phyloP scores from a whole-genome alignment of 1,140 invertebrate species.

The Aphaenogaster floridana region DNA sequence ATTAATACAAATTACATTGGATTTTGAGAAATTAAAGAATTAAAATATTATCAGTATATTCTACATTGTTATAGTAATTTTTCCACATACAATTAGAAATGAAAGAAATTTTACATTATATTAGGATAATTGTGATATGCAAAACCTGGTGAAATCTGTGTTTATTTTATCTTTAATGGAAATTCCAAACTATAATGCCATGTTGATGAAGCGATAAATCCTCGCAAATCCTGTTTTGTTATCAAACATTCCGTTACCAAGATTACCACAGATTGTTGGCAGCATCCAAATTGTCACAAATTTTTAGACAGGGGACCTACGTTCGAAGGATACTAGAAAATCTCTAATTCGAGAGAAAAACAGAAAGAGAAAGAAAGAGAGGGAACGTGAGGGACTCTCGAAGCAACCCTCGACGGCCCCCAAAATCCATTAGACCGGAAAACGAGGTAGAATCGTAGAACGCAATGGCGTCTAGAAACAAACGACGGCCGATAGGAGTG shows the following conservation, averaged over 20 bases:
- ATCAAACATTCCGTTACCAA: not conserved
- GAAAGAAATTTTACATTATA: not conserved
- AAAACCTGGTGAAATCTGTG: not conserved
- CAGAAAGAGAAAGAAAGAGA: not conserved
- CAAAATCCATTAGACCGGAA: slow-evolving; percentile 83
- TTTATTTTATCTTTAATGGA: not conserved
- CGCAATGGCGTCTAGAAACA: slow-evolving; percentile 85
- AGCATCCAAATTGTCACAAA: not conserved
- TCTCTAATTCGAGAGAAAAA: slow-evolving; percentile 3
- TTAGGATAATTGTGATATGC: not conserved
- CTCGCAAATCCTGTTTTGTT: not conserved
- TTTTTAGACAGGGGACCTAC: not conserved
- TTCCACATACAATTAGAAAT: not conserved
- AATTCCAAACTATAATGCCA: not conserved
- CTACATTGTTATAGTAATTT: not conserved
- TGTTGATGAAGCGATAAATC: not conserved
- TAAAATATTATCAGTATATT: not conserved
- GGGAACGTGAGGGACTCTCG: slow-evolving; percentile 54
- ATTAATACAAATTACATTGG: not conserved
- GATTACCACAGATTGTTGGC: slow-evolving; percentile 22
- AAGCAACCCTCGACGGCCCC: slow-evolving; percentile 56
- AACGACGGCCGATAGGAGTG: slow-evolving; percentile 85
- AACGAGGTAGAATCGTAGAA: slow-evolving; percentile 83
- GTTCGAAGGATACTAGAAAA: slow-evolving; percentile 15
- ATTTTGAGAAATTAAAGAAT: slow-evolving; percentile 7